These are phyloP conservation scores for Scaptomyza pallida DNA, from an alignment of 1,140 invertebrate genomes.

Conservation along the genomic window DNA sequence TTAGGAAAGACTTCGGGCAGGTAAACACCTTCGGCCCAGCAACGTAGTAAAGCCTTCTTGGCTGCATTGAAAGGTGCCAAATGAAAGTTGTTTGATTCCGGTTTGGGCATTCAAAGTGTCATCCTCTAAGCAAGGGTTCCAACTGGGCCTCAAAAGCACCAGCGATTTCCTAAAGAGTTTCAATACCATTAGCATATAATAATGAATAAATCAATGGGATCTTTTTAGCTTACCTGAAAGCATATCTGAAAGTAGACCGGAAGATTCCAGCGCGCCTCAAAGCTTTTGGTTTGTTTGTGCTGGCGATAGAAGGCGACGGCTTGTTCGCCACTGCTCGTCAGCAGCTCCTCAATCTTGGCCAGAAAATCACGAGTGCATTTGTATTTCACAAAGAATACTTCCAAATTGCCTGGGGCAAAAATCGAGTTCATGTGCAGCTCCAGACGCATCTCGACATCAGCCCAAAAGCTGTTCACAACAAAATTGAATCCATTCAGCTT, in stretches of 20 bases:
- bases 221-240: constrained; percentile 86
- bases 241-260: constrained; percentile 97
- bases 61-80: constrained; percentile 71
- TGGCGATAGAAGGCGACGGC: constrained; percentile 84
- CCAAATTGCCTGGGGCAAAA: constrained; percentile 95
- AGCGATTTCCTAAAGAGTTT: constrained; percentile 88
- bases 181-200: background rate
- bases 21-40: constrained; percentile 91
- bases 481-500: constrained; percentile 93
- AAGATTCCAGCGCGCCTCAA: constrained; percentile 95
- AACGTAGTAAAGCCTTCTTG: constrained; percentile 85
- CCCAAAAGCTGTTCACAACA: constrained; percentile 94
- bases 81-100: constrained; percentile 31
- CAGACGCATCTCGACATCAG: constrained; percentile 91
- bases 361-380: constrained; percentile 92
- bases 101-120: constrained; percentile 24
- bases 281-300: constrained; percentile 88
- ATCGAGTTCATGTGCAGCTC: constrained; percentile 91
- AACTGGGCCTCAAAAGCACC: constrained; percentile 85
- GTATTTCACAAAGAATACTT: constrained; percentile 94
- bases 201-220: background rate
- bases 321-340: constrained; percentile 85
- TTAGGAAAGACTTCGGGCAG: constrained; percentile 89
- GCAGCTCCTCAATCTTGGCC: constrained; percentile 89
- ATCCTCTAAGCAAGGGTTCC: constrained; percentile 63